Conservation (phyloP, 2,888 invertebrate genomes). For the Nymphalis c-album region DNA sequence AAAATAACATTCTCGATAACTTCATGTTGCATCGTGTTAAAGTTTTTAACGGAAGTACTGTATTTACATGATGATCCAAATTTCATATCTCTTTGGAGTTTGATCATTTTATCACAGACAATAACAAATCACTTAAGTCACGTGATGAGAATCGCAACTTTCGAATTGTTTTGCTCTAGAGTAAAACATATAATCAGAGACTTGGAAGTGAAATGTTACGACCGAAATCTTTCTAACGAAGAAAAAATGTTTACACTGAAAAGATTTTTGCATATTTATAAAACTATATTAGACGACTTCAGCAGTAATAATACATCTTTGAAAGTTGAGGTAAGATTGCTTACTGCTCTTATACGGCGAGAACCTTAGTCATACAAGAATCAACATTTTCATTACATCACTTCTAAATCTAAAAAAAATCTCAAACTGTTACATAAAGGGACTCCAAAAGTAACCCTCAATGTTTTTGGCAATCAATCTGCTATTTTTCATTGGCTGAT, state of each 20-base stretch:
- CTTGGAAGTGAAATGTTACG: conserved; percentile 8
- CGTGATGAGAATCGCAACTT: conserved; percentile 14
- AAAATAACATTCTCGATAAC: background rate
- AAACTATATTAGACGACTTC: conserved; percentile 19
- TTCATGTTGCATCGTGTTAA: background rate
- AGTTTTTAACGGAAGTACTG: conserved; percentile 10
- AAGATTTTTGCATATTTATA: conserved; percentile 20
- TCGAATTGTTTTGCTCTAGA: conserved; percentile 24
- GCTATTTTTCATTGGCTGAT: no score
- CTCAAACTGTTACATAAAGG: no score
- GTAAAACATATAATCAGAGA: conserved; percentile 11
- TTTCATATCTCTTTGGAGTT: conserved; percentile 7
- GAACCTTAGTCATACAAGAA: no score
- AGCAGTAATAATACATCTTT: conserved; percentile 6
- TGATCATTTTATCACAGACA: background rate
- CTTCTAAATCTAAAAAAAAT: no score
- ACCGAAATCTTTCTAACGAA: conserved; percentile 1
- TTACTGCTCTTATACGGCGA: no score
- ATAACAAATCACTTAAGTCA: conserved; percentile 18
- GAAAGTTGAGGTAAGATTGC: conserved; percentile 23
- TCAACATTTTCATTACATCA: no score
- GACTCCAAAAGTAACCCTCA: no score
- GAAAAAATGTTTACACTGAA: conserved; percentile 11
- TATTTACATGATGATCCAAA: background rate
- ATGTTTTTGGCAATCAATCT: no score